These are phyloP conservation scores for Synanthedon andrenaeformis DNA, from an alignment of 2,888 invertebrate species.

Conservation along the genomic window DNA sequence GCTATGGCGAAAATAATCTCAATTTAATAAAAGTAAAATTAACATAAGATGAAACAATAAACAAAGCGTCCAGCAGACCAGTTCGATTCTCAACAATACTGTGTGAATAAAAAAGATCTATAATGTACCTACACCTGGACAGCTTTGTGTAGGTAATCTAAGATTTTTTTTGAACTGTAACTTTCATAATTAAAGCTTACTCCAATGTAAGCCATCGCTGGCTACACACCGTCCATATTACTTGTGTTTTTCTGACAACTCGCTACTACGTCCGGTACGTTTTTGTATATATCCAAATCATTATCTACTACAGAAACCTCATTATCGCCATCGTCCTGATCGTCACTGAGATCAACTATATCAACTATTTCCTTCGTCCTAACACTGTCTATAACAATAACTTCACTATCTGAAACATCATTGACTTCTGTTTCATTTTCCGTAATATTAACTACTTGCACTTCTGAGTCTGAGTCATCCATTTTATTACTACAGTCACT, in stretches of 20 bases:
- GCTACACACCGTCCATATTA: slow-evolving; percentile 6
- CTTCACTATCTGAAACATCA: slow-evolving; percentile 31
- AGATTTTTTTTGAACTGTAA: too few species aligned
- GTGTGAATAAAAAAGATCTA: too few species aligned
- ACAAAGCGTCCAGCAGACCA: too few species aligned
- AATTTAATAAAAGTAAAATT: slow-evolving; percentile 1
- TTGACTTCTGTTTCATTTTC: slow-evolving; percentile 25
- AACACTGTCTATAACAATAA: slow-evolving; percentile 41
- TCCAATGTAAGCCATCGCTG: too few species aligned
- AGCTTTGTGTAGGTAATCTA: too few species aligned
- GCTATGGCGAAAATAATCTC: too few species aligned
- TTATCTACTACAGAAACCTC: slow-evolving; percentile 31
- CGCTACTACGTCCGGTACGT: slow-evolving; percentile 58
- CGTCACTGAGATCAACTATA: slow-evolving; percentile 52
- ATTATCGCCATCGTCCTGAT: slow-evolving; percentile 33
- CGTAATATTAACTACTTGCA: slow-evolving; percentile 49
- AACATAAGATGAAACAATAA: background rate
- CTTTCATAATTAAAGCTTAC: too few species aligned
- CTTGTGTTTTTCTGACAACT: slow-evolving; percentile 40
- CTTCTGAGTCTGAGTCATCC: slow-evolving; percentile 52
- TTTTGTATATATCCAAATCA: slow-evolving; percentile 39
- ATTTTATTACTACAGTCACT: slow-evolving; percentile 21
- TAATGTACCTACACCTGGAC: too few species aligned
- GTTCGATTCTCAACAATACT: too few species aligned
- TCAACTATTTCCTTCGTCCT: slow-evolving; percentile 22